Evolutionary conservation across 53 echinoderm and acorn worm genomes (phyloP), one percentile per base, ranked within the genome.

Genomic region (Crossaster papposus): DNA sequence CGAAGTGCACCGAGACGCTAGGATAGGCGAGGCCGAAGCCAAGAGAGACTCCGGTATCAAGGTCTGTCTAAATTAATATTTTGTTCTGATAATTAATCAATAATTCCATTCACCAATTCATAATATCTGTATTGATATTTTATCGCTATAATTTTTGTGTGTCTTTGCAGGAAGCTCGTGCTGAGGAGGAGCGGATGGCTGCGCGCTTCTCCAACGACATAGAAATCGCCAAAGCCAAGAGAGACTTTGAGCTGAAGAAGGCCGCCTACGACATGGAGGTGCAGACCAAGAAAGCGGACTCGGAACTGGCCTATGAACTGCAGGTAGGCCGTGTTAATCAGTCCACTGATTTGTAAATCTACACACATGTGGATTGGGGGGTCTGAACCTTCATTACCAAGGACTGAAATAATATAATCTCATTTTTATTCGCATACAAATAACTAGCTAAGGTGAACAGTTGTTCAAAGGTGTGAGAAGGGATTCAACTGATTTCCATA

Each of bases 171-270:
- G 95, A 95, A 95, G 95, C 95, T 28, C 90, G 95, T 78, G 95
- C 95, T 35, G 90, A 94, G 76, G 95, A 95, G 75, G 90, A 95
- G 79, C 90, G 92, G 72, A 94, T 94, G 95, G 95, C 95, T 50
- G 92, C 95, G 35, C 90, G 90, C 13, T 95, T 70, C 72, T 62
- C 90, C 38, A 95, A 95, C 83, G 90, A 94, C 65, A 83, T 88
- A 15, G 94, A 95, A 83, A 93, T 95, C 55, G 94, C 94, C 15
- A 92, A 95, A 52, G 93, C 95, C 68, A 93, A 94, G 94, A 78
- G 95, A 64, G 95, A 95, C 75, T 95, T 90, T 95, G 95, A 95
- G 90, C 76, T 95, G 83, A 95, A 95, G 95, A 95, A 95, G 63
- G 95, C 94, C 29, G 90, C 95, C 1, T 95, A 95, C 50, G 95